Evolutionary conservation across 1,140 invertebrate species (phyloP), one percentile per base, ranked within the genome.

Genomic region (Telenomus remus): DNA sequence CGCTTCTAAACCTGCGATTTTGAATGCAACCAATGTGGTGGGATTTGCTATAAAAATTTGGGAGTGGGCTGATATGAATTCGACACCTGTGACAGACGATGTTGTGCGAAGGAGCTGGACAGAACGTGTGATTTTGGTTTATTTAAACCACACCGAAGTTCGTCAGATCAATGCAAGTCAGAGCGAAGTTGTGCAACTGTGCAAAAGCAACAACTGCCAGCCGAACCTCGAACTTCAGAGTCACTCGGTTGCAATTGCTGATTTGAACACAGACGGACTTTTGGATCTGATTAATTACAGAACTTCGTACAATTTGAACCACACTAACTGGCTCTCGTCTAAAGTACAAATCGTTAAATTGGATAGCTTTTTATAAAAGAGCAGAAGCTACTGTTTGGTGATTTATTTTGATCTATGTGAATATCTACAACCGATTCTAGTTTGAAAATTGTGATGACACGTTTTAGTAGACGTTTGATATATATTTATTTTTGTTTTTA

Each of bases 21-120:
- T 93, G 79, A 43, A 82, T 37, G 81, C 69, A 79, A 89, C 64
- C 50, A 89, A 44, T 43, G 90, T 93, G 43, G 88, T 90, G 19
- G 93, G 93, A 0, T 95, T 94, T 86, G 91, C 93, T 15, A 85
- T 95, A 44, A 95, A 95, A 88, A 92, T 94, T 82, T 95, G 94
- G 94, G 91, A 93, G 76, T 95, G 93, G 92, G 90, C 89, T 27
- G 80, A 64, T 4, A 19, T 63, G 8, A 61, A 78, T 68, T 49
- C 19, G 6, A 27, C 19, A 27, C 19, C 51, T n/a, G 7, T 44
- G 5, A 57, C 9, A 8, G 66, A 63, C 8, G 79, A 73, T 43
- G 64, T 89, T 44, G 84, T 86, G 0, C 87, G 90, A 80, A 87
- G 87, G 54, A 84, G 47, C 51, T 87, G 94, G 12, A 92, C 90